phyloP scores from a whole-genome alignment of 2,888 invertebrate species.

The Ernsta delagoae region DNA sequence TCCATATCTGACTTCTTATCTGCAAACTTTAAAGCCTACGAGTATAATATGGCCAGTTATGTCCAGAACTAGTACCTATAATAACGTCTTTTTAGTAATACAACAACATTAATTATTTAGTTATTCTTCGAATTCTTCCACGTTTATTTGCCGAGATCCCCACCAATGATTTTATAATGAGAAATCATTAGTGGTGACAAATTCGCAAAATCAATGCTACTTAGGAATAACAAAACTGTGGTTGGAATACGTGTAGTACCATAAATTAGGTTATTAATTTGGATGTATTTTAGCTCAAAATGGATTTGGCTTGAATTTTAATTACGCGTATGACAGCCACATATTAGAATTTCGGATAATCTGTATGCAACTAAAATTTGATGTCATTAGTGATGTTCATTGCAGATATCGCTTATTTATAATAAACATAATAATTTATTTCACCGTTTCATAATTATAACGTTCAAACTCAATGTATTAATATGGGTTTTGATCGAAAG shows the following conservation, averaged over 20 bases:
- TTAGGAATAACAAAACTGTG: background rate
- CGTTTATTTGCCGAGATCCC: no score
- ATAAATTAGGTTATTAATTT: slow-evolving; percentile 30
- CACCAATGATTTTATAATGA: background rate
- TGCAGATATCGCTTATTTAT: background rate
- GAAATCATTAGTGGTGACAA: background rate
- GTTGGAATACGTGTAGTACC: slow-evolving; percentile 5
- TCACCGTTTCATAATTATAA: background rate
- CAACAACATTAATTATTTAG: no score
- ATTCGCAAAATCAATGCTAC: background rate
- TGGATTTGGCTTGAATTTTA: slow-evolving; percentile 25
- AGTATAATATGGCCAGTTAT: no score
- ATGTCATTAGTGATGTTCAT: slow-evolving; percentile 16
- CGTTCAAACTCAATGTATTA: no score
- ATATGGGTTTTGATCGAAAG: no score
- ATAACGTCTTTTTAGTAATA: no score
- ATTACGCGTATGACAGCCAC: slow-evolving; percentile 23
- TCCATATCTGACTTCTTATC: no score
- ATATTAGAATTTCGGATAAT: slow-evolving; percentile 26
- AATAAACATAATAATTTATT: background rate
- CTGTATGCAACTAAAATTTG: slow-evolving; percentile 5
- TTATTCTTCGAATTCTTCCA: no score
- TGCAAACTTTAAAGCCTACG: no score
- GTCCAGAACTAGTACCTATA: no score
- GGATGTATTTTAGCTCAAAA: slow-evolving; percentile 16